Evolutionary conservation across 2,888 invertebrate species (phyloP).

Genomic region (Hyles lineata): DNA sequence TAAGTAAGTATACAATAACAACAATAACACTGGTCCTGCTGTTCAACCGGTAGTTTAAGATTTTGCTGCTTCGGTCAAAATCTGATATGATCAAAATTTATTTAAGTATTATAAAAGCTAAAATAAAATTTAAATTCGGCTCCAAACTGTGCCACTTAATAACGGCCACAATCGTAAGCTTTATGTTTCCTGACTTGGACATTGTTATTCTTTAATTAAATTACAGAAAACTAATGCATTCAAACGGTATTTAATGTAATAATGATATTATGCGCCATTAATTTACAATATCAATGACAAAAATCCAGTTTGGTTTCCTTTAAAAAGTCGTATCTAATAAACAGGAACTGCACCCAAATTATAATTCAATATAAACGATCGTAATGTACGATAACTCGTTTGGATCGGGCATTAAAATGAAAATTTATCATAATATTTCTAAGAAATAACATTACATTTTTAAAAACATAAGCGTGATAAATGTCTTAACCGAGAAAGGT

Average conservation of each 20-base stretch:
- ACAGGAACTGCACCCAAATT: constrained; percentile 10
- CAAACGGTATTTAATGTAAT: not conserved
- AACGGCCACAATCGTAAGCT: too few species aligned
- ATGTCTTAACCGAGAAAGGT: not conserved
- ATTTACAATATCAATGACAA: constrained; percentile 17
- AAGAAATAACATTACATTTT: not conserved
- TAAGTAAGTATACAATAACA: too few species aligned
- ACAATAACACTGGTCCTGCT: too few species aligned
- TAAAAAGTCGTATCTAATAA: constrained; percentile 9
- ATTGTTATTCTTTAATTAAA: constrained; percentile 2
- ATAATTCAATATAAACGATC: constrained; percentile 1
- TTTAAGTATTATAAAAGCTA: too few species aligned
- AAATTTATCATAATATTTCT: not conserved
- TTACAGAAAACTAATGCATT: not conserved
- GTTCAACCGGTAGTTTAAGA: too few species aligned
- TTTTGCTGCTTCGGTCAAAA: too few species aligned
- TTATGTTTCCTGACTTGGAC: not conserved
- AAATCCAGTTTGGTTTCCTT: constrained; percentile 21
- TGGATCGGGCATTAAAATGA: not conserved
- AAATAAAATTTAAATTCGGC: too few species aligned
- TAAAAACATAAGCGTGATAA: too few species aligned
- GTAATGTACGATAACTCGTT: not conserved
- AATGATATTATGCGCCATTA: not conserved
- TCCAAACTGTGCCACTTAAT: too few species aligned
- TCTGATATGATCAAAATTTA: too few species aligned